phyloP scores from a whole-genome alignment of 2,888 invertebrate species.

The Lasioglossum oenotherae region DNA sequence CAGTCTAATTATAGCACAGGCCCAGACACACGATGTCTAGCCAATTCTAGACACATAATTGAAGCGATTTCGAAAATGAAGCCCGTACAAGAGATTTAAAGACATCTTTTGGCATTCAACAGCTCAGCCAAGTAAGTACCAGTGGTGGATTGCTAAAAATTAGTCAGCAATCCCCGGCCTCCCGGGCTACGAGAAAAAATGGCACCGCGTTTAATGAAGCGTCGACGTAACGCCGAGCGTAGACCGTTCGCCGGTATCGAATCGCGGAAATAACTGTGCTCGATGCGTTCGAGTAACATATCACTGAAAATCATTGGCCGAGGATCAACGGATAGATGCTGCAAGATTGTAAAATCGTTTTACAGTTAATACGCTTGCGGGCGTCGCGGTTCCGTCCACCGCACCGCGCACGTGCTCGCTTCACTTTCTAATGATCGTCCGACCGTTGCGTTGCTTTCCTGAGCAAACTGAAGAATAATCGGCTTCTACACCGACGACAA shows the following conservation, averaged over 20 bases:
- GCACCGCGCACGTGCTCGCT: background rate
- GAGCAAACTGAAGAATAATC: conserved; percentile 4
- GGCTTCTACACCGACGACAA: background rate
- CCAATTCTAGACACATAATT: too few relatives aligned
- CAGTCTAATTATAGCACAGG: too few relatives aligned
- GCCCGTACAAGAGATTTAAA: too few relatives aligned
- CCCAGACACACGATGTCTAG: too few relatives aligned
- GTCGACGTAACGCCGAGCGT: background rate
- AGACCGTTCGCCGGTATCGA: background rate
- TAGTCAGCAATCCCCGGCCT: too few relatives aligned
- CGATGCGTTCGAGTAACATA: background rate
- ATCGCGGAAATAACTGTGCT: background rate
- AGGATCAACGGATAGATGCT: background rate
- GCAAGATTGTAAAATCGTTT: conserved; percentile 11
- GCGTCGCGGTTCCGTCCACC: background rate
- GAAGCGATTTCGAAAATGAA: too few relatives aligned
- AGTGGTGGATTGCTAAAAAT: too few relatives aligned
- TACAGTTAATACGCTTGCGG: conserved; percentile 8
- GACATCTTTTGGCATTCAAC: too few relatives aligned
- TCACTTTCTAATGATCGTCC: conserved; percentile 32
- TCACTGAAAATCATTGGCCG: background rate
- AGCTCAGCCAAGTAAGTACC: too few relatives aligned
- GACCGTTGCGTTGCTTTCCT: background rate
- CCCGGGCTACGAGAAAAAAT: background rate
- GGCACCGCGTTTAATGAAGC: too few relatives aligned